These are phyloP conservation scores for Elysia chlorotica DNA, from an alignment of 1,140 invertebrate genomes.

Conservation along the genomic window DNA sequence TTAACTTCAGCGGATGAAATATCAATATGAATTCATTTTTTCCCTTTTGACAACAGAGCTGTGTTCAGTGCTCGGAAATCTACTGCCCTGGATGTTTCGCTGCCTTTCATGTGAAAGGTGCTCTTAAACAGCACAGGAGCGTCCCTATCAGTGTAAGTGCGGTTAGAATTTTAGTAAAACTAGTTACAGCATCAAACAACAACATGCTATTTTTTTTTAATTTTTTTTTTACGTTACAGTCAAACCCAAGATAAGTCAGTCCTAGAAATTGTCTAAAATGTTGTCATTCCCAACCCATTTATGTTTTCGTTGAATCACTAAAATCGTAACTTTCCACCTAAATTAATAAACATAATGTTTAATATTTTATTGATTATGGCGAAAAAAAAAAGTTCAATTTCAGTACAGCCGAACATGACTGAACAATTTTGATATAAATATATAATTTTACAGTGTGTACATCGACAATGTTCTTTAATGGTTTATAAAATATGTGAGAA, in stretches of 20 bases:
- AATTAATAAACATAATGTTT: not conserved
- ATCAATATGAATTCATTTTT: too few species aligned
- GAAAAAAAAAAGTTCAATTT: not conserved
- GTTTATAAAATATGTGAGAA: too few species aligned
- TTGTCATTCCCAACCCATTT: too few species aligned
- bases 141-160: conserved; percentile 51
- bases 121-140: conserved; percentile 60
- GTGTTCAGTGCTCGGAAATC: conserved; percentile 59
- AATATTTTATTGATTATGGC: not conserved
- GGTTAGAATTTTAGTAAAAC: not conserved
- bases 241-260: not conserved
- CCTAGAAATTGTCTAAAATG: too few species aligned
- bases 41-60: conserved; percentile 41
- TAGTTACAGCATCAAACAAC: not conserved
- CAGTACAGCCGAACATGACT: not conserved
- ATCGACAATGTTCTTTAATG: too few species aligned
- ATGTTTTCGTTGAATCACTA: too few species aligned
- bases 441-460: too few species aligned
- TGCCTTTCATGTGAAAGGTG: conserved; percentile 60
- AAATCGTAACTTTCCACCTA: too few species aligned
- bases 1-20: too few species aligned
- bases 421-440: too few species aligned
- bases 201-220: not conserved
- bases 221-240: not conserved
- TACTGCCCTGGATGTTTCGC: conserved; percentile 61